Evolutionary conservation across 2,888 invertebrate species (phyloP).

Genomic region (Crossocerus cetratus): DNA sequence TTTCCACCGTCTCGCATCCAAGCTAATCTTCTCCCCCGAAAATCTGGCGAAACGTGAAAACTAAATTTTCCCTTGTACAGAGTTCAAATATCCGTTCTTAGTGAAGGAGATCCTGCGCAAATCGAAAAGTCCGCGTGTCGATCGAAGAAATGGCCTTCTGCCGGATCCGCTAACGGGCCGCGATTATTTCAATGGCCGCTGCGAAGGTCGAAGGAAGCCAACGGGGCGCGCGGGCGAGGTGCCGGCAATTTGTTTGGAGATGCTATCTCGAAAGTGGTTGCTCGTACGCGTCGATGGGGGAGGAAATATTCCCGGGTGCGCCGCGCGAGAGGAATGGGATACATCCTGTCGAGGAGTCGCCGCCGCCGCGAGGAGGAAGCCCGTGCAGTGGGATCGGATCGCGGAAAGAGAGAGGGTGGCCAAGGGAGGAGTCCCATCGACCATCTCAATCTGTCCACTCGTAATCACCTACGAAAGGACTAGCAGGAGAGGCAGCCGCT

Average conservation of each 20-base stretch:
- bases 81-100: too few relatives aligned
- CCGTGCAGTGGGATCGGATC: constrained; percentile 29
- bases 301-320: constrained; percentile 55
- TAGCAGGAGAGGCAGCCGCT: constrained; percentile 29
- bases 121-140: constrained; percentile 36
- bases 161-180: constrained; percentile 59
- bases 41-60: not conserved
- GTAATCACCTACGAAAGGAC: constrained; percentile 51
- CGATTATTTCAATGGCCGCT: constrained; percentile 69
- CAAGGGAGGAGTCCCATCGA: constrained; percentile 51
- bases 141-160: constrained; percentile 50
- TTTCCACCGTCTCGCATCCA: too few relatives aligned
- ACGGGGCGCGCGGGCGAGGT: constrained; percentile 51
- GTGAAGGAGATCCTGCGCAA: not conserved
- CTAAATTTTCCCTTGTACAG: too few relatives aligned
- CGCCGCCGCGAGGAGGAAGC: constrained; percentile 25
- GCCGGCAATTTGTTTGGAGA: constrained; percentile 75
- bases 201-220: constrained; percentile 55
- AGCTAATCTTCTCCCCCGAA: too few relatives aligned
- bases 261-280: constrained; percentile 74
- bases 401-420: constrained; percentile 14
- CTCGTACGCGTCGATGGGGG: constrained; percentile 54
- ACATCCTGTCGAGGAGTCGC: constrained; percentile 35
- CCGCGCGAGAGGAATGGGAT: constrained; percentile 45
- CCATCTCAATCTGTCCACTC: constrained; percentile 59